Evolutionary conservation across 1,140 invertebrate genomes (phyloP), one percentile per base, ranked within the genome.

Genomic region (Ostrea edulis): DNA sequence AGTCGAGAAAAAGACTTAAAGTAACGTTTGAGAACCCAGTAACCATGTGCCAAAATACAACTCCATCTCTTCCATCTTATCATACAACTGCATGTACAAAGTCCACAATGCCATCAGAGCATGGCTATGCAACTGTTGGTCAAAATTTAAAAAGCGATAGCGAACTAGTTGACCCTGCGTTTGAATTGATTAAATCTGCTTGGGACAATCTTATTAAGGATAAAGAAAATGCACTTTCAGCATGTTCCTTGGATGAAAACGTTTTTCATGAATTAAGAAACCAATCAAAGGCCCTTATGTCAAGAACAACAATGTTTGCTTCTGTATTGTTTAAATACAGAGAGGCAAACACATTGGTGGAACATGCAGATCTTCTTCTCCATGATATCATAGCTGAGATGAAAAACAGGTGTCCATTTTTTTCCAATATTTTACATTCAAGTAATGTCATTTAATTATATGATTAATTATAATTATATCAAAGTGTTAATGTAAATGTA

Each of bases 271-370:
- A 25, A 25, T 71, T 71, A 71, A 71, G 65, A 71, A 71, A 71
- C 29, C 65, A 71, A 11, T 71, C 65, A n/a, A 71, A 25, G 29
- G 22, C 65, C 7, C 25, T 71, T n/a, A 25, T 71, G 65, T 71
- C 25, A 71, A 71, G 65, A 71, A 71, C 65, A 71, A 71, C 65
- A 71, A 71, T 71, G 65, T 25, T 71, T 71, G 65, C 65, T 71
- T 71, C 65, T 8, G 65, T 71, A 71, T 71, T 71, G 29, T 71
- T 71, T 71, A 71, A 71, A 12, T 35, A 71, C 65, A 71, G 65
- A 71, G 65, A 71, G 29, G 65, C 65, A 25, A 71, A 71, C 65
- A 11, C 65, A 25, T 71, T 71, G 22, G 65, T 71, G 65, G 65
- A 71, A 71, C 22, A 71, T 29, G 65, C 65, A 29, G 65, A 71